Evolutionary conservation across 2,797 vertebrate genomes (phyloP).

Genomic region (Huso huso): DNA sequence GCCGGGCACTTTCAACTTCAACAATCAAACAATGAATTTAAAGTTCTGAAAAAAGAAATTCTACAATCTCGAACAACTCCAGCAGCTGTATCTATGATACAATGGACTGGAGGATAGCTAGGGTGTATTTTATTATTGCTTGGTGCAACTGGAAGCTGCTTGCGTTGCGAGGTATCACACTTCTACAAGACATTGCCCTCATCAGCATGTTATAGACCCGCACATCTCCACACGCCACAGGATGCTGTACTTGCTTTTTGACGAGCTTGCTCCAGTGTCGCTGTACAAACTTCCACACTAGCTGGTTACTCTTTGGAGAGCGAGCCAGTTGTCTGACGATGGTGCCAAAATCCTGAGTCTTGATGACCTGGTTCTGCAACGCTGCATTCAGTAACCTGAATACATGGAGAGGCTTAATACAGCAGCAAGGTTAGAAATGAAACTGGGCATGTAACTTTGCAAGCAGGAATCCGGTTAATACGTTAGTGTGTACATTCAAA

Average conservation of each 20-base stretch:
- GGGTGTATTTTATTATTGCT: neutral
- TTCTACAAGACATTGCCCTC: neutral
- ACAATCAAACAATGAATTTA: neutral
- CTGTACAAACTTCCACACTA: slow-evolving; percentile 18
- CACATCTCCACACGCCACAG: too few relatives aligned
- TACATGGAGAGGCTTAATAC: neutral
- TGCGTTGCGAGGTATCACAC: neutral
- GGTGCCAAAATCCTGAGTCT: slow-evolving; percentile 13
- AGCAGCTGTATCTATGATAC: neutral
- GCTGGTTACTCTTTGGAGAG: neutral
- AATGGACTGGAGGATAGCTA: neutral
- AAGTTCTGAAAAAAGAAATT: neutral
- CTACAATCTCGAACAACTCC: neutral
- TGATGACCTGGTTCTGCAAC: slow-evolving; percentile 12
- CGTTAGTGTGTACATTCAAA: neutral
- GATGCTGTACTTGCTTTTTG: neutral
- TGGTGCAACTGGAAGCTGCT: neutral
- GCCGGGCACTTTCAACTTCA: too few relatives aligned
- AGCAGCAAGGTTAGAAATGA: neutral
- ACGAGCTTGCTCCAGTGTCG: slow-evolving; percentile 16
- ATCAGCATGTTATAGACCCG: neutral
- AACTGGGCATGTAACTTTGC: neutral
- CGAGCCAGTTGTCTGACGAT: slow-evolving; percentile 14
- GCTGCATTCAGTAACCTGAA: slow-evolving; percentile 18
- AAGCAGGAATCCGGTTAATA: neutral